Conservation (phyloP, 2,797 vertebrate species). For the Poliocrania exsul region DNA sequence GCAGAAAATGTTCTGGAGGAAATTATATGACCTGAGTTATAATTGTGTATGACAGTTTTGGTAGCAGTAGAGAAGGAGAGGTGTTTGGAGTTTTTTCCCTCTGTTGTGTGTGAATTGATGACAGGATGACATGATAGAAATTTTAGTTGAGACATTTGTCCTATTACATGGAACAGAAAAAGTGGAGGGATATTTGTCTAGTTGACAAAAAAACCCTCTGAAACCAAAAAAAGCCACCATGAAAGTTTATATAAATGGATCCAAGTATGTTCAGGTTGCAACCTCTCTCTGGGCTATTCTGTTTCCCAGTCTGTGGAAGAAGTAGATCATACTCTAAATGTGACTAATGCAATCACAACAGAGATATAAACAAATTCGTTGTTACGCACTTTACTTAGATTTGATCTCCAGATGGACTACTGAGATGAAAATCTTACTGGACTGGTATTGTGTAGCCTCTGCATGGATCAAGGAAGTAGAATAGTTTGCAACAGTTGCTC, state of each 20-base stretch:
- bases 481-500: neutral
- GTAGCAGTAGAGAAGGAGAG: neutral
- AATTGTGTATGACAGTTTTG: neutral
- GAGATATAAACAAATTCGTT: neutral
- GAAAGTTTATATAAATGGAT: neutral
- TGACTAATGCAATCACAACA: neutral
- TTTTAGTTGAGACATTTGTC: neutral
- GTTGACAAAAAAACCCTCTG: neutral
- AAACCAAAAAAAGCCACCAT: neutral
- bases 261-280: neutral
- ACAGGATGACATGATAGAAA: neutral
- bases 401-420: neutral
- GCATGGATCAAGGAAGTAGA: neutral
- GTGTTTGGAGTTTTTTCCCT: neutral
- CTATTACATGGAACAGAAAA: neutral
- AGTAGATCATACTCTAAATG: neutral
- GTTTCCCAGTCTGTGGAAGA: neutral
- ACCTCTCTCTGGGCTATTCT: neutral
- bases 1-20: neutral
- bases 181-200: neutral
- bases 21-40: neutral
- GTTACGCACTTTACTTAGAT: neutral
- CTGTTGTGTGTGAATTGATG: neutral
- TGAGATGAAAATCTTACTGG: neutral
- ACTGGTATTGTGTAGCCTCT: accelerated